A percentile compares a stretch with the other conserved stretches of the same genome.
Evolutionary conservation across 1,140 invertebrate genomes (phyloP).

Genomic region (Linepithema humile): DNA sequence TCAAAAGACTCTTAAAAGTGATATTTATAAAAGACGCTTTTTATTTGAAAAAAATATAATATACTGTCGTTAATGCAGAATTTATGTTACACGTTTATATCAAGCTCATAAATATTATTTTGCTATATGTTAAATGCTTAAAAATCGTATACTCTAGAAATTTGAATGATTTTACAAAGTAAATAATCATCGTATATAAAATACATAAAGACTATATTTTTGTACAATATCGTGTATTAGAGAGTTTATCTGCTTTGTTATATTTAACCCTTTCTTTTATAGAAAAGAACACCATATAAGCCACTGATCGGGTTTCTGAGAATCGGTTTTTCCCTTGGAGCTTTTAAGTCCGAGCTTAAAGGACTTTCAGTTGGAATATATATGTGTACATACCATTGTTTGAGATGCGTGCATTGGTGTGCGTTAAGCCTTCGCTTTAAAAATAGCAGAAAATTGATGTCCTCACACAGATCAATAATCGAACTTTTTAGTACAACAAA

Average conservation of each 20-base stretch:
- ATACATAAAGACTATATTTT: background rate
- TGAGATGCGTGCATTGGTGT: slow-evolving; percentile 1
- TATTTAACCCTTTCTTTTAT: slow-evolving; percentile 5
- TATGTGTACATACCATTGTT: slow-evolving; percentile 36
- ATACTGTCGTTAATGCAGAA: background rate
- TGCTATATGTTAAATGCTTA: background rate
- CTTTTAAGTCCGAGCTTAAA: slow-evolving; percentile 52
- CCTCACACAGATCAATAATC: slow-evolving; percentile 45
- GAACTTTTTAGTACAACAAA: slow-evolving; percentile 22
- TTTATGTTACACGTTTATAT: background rate
- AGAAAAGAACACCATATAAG: slow-evolving; percentile 32
- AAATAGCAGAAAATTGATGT: slow-evolving; percentile 49
- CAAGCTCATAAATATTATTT: background rate
- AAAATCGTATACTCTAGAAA: background rate
- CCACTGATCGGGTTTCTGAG: slow-evolving; percentile 37
- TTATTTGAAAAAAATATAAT: background rate
- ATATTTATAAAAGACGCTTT: too few relatives aligned
- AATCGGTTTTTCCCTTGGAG: slow-evolving; percentile 38
- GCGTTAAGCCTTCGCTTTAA: slow-evolving; percentile 48
- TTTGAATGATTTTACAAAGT: background rate
- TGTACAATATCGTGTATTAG: background rate
- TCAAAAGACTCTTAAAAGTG: background rate
- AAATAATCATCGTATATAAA: background rate
- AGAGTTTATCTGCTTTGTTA: slow-evolving; percentile 15
- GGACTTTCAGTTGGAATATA: slow-evolving; percentile 22